phyloP scores from a whole-genome alignment of 1,140 invertebrate species.

The Piezodorus guildinii region DNA sequence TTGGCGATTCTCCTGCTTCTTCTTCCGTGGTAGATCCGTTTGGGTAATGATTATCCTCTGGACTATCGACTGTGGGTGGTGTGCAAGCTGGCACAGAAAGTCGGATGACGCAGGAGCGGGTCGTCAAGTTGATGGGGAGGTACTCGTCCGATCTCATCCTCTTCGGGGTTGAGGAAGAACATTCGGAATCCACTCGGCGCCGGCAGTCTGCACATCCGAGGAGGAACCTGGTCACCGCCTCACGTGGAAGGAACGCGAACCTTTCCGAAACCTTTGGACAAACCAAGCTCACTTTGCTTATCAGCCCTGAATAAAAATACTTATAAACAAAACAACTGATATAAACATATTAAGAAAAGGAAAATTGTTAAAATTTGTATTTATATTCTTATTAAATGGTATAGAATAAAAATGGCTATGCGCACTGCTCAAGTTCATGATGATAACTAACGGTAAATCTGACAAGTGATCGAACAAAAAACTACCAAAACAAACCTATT shows the following conservation, averaged over 20 bases:
- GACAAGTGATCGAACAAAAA: too few relatives aligned
- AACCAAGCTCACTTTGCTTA: too few relatives aligned
- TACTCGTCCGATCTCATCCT: neutral
- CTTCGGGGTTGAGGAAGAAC: constrained; percentile 22
- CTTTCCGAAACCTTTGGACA: constrained; percentile 55
- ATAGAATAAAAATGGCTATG: too few relatives aligned
- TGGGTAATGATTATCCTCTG: too few relatives aligned
- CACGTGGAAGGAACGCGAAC: constrained; percentile 85
- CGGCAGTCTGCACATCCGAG: constrained; percentile 84
- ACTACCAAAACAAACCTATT: too few relatives aligned
- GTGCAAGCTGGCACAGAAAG: neutral
- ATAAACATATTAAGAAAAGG: too few relatives aligned
- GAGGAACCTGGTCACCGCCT: constrained; percentile 88
- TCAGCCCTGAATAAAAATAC: too few relatives aligned
- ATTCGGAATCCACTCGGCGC: constrained; percentile 48
- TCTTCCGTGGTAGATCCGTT: neutral
- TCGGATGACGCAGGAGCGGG: neutral
- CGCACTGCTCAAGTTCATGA: too few relatives aligned
- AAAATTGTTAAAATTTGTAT: too few relatives aligned
- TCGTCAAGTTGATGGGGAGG: constrained; percentile 8
- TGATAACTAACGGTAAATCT: too few relatives aligned
- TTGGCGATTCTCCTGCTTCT: neutral
- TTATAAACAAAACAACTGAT: too few relatives aligned
- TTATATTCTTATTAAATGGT: too few relatives aligned
- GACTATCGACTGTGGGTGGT: neutral